These are phyloP conservation scores for Notamacropus eugenii DNA, from an alignment of 2,797 vertebrate genomes.

Conservation along the genomic window DNA sequence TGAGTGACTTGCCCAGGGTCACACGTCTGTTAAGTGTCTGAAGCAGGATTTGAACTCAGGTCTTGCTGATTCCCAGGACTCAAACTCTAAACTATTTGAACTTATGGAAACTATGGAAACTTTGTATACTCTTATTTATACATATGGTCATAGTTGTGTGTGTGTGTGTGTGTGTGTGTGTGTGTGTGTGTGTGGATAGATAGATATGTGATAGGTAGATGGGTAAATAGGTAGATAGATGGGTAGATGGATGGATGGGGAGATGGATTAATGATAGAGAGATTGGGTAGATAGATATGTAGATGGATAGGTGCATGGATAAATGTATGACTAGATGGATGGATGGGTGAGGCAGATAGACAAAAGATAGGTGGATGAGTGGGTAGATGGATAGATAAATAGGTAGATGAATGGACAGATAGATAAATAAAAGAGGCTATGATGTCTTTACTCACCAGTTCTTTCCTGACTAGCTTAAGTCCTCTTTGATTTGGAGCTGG, in stretches of 20 bases:
- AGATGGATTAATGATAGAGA: too few species aligned
- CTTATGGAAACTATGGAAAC: not conserved
- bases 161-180: too few species aligned
- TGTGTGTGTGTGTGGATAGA: too few species aligned
- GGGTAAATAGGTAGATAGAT: not conserved
- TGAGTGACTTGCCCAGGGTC: not conserved
- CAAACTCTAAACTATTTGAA: not conserved
- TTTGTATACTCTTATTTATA: not conserved
- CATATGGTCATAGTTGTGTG: not conserved
- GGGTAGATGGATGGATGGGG: not conserved
- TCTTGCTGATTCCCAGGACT: not conserved
- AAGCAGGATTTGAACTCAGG: not conserved
- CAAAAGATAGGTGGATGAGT: not conserved
- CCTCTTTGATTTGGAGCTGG: not conserved
- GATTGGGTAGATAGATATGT: too few species aligned
- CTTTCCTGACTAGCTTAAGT: not conserved
- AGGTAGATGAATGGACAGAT: not conserved
- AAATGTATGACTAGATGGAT: too few species aligned
- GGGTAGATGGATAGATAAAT: not conserved
- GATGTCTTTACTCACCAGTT: not conserved
- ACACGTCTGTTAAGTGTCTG: not conserved
- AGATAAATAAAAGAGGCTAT: not conserved
- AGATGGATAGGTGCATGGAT: too few species aligned
- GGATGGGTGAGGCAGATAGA: too few species aligned
- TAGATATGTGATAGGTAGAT: too few species aligned